Conservation (phyloP, 2,113 vertebrate genomes). For the Ictalurus furcatus region DNA sequence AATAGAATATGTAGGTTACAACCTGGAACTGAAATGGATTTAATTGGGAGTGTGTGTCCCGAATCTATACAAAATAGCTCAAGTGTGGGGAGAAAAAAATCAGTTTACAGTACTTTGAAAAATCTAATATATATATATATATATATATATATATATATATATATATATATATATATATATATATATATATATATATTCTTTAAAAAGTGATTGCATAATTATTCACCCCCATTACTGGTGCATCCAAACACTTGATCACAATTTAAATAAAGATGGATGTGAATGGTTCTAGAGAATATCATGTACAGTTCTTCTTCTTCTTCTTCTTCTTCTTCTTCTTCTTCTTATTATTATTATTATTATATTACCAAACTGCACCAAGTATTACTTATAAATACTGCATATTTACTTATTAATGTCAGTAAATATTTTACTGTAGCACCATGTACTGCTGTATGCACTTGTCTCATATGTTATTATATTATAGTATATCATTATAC, state of each 20-base stretch:
- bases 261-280: not conserved
- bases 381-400: not conserved
- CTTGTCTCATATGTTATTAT: not conserved
- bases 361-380: not conserved
- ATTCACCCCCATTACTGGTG: not conserved
- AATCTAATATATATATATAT: no score
- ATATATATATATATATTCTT: no score
- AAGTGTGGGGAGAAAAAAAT: not conserved
- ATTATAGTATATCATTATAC: not conserved
- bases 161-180: no score
- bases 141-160: no score
- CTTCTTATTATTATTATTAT: not conserved
- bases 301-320: not conserved
- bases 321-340: no score
- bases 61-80: not conserved
- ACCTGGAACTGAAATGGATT: not conserved
- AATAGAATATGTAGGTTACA: not conserved
- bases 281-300: not conserved
- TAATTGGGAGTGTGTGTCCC: not conserved
- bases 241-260: not conserved
- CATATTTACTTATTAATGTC: not conserved
- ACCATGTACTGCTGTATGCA: not conserved
- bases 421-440: not conserved
- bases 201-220: not conserved
- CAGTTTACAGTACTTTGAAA: not conserved